These are phyloP conservation scores for Umimayanthus chanpuru DNA, from an alignment of 92 coral and sea anemone genomes.

Conservation along the genomic window DNA sequence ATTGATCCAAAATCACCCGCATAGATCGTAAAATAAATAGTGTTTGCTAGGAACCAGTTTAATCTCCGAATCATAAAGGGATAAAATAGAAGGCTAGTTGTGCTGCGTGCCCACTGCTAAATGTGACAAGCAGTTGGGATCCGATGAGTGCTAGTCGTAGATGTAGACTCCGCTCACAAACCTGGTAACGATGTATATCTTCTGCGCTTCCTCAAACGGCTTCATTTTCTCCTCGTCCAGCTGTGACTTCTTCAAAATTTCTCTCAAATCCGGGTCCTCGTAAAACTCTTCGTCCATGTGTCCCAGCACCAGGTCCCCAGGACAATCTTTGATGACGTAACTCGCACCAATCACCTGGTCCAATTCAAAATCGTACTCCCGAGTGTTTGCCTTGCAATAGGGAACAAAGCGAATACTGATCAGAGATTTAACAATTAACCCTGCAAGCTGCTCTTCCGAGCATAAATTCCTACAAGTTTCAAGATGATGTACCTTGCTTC, in stretches of 20 bases:
- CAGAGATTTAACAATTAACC: too few relatives aligned
- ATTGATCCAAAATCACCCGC: too few relatives aligned
- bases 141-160: background rate
- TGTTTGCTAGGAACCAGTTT: too few relatives aligned
- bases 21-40: too few relatives aligned
- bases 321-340: background rate
- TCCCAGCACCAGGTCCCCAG: conserved; percentile 31
- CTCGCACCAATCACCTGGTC: background rate
- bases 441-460: too few relatives aligned
- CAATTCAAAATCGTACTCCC: conserved; percentile 16
- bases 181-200: conserved; percentile 42
- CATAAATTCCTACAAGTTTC: background rate
- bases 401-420: background rate
- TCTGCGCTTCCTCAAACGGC: conserved; percentile 19
- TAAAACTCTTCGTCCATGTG: conserved; percentile 32
- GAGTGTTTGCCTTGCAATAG: background rate
- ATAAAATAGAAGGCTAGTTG: too few relatives aligned
- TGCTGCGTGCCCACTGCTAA: background rate
- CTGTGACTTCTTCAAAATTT: background rate
- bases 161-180: background rate
- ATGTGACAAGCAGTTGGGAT: background rate
- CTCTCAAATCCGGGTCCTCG: conserved; percentile 34
- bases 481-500: background rate
- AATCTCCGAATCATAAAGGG: too few relatives aligned
- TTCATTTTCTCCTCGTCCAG: conserved; percentile 26